Conservation (phyloP, 2,888 invertebrate species). For the Agrenia bidenticulata region DNA sequence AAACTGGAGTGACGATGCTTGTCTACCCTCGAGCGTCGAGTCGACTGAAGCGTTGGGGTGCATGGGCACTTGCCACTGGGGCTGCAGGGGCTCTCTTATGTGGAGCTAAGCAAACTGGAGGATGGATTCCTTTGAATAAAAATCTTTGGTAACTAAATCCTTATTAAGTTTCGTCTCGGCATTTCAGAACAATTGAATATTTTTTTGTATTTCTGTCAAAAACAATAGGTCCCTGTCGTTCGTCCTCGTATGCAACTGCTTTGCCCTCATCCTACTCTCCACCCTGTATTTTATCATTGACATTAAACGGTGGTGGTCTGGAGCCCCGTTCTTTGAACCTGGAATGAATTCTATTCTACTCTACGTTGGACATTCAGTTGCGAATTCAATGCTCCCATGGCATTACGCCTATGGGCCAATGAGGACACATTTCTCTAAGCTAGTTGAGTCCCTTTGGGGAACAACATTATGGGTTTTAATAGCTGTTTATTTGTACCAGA, state of each 20-base stretch:
- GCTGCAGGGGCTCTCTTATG: slow-evolving; percentile 28
- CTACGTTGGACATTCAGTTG: slow-evolving; percentile 81
- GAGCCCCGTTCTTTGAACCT: slow-evolving; percentile 64
- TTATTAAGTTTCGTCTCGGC: no score
- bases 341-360: slow-evolving; percentile 82
- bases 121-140: slow-evolving; percentile 75
- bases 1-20: slow-evolving; percentile 74
- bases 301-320: slow-evolving; percentile 72
- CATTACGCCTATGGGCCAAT: slow-evolving; percentile 69
- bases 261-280: slow-evolving; percentile 63
- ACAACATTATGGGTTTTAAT: slow-evolving; percentile 78
- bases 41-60: slow-evolving; percentile 62
- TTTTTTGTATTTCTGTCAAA: slow-evolving; percentile 34
- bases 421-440: slow-evolving; percentile 70
- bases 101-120: slow-evolving; percentile 33
- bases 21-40: slow-evolving; percentile 66
- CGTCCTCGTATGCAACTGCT: slow-evolving; percentile 16
- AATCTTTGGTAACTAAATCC: slow-evolving; percentile 76
- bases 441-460: slow-evolving; percentile 80
- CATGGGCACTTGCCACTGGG: slow-evolving; percentile 62
- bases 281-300: slow-evolving; percentile 72
- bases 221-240: slow-evolving; percentile 54
- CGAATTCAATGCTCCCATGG: slow-evolving; percentile 72
- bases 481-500: slow-evolving; percentile 72
- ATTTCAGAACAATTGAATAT: no score